Evolutionary conservation across 2,888 invertebrate genomes (phyloP).

Genomic region (Chrysolina americana): DNA sequence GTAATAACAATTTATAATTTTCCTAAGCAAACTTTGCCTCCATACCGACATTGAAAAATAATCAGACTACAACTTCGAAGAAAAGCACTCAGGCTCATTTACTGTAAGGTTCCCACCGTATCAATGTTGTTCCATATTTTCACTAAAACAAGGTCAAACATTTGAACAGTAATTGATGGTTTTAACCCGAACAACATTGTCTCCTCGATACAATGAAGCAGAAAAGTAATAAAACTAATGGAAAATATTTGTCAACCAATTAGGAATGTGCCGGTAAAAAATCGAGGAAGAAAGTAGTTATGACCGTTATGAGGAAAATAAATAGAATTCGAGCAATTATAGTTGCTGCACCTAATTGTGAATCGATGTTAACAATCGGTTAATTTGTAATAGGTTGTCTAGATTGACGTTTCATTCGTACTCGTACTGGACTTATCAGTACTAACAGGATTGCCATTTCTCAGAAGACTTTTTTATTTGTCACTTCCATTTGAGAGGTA

Average conservation of each 20-base stretch:
- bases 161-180: slow-evolving; percentile 44
- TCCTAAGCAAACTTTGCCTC: neutral
- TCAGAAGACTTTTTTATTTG: no score
- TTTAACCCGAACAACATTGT: slow-evolving; percentile 35
- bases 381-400: neutral
- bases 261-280: slow-evolving; percentile 26
- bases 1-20: no score
- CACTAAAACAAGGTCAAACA: slow-evolving; percentile 44
- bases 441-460: no score
- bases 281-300: neutral
- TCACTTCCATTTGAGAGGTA: no score
- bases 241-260: slow-evolving; percentile 50
- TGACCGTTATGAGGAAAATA: slow-evolving; percentile 13
- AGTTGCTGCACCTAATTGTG: neutral
- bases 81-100: slow-evolving; percentile 1
- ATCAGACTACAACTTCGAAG: slow-evolving; percentile 6
- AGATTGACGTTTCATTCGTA: neutral
- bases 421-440: neutral
- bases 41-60: neutral
- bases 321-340: slow-evolving; percentile 12
- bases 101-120: slow-evolving; percentile 15
- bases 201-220: slow-evolving; percentile 30
- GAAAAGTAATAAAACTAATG: slow-evolving; percentile 47
- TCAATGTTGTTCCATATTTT: slow-evolving; percentile 41
- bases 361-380: slow-evolving; percentile 7